Percentiles rank a stretch among this genome's conserved stretches.
Evolutionary conservation across 1,140 invertebrate species (phyloP).

Genomic region (Stegodyphus mimosarum): DNA sequence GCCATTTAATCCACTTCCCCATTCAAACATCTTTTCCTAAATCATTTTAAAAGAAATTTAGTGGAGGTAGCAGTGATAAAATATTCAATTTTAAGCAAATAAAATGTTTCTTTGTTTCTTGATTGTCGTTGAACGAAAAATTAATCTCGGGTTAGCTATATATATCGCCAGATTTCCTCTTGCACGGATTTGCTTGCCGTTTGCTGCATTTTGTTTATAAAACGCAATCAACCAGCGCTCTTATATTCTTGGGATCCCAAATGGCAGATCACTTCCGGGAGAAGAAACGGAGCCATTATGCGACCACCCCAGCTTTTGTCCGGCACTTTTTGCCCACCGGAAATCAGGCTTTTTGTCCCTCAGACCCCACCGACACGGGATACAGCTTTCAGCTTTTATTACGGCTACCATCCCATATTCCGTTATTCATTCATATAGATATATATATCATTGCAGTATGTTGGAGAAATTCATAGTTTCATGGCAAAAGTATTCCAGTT

Average conservation of each 20-base stretch:
- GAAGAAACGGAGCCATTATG: constrained; percentile 49
- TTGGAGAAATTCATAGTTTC: too few relatives aligned
- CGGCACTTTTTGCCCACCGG: constrained; percentile 58
- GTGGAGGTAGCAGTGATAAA: too few relatives aligned
- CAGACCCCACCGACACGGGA: constrained; percentile 39
- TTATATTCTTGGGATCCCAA: not conserved
- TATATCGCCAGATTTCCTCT: too few relatives aligned
- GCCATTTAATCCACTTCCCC: too few relatives aligned
- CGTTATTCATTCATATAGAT: constrained; percentile 17
- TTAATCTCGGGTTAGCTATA: too few relatives aligned
- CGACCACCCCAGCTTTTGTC: constrained; percentile 43
- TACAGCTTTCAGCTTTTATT: constrained; percentile 19
- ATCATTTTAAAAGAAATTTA: too few relatives aligned
- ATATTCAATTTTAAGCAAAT: too few relatives aligned
- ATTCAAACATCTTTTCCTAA: too few relatives aligned
- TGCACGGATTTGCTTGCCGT: not conserved
- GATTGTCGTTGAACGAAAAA: too few relatives aligned
- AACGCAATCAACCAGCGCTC: not conserved
- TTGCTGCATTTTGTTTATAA: not conserved
- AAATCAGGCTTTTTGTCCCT: constrained; percentile 47
- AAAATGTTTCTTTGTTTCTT: too few relatives aligned
- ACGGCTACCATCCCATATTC: not conserved
- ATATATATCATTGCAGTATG: not conserved
- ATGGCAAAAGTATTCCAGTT: too few relatives aligned
- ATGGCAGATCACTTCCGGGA: constrained; percentile 42